Conservation (phyloP, 2,797 vertebrate genomes). For the Trachops cirrhosus region DNA sequence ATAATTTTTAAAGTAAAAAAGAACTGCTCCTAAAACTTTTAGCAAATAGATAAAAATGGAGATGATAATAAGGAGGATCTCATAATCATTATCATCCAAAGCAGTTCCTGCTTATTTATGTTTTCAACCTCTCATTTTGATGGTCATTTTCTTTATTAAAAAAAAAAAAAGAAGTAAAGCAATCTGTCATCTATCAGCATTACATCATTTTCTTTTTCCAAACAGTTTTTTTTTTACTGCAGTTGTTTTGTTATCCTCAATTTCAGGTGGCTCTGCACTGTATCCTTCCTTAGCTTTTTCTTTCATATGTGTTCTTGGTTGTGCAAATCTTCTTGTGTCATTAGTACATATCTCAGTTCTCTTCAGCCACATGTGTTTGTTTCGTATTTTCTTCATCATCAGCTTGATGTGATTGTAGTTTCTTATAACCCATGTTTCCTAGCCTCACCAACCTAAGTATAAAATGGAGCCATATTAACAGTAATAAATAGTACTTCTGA, state of each 20-base stretch:
- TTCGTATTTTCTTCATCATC: not conserved
- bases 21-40: not conserved
- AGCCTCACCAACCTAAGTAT: not conserved
- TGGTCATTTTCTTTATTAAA: not conserved
- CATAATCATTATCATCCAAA: not conserved
- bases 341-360: not conserved
- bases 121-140: not conserved
- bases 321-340: not conserved
- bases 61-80: not conserved
- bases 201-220: conserved; percentile 37
- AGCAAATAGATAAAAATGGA: not conserved
- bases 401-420: not conserved
- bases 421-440: not conserved
- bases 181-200: conserved; percentile 9
- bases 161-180: not conserved
- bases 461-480: not conserved
- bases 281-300: not conserved
- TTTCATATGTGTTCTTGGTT: not conserved
- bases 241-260: not conserved
- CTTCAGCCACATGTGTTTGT: not conserved
- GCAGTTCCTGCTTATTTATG: not conserved
- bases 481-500: not conserved
- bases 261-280: not conserved
- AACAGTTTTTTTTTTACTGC: not conserved
- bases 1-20: not conserved